phyloP scores from a whole-genome alignment of 1,140 invertebrate genomes.

The Argopecten irradians region DNA sequence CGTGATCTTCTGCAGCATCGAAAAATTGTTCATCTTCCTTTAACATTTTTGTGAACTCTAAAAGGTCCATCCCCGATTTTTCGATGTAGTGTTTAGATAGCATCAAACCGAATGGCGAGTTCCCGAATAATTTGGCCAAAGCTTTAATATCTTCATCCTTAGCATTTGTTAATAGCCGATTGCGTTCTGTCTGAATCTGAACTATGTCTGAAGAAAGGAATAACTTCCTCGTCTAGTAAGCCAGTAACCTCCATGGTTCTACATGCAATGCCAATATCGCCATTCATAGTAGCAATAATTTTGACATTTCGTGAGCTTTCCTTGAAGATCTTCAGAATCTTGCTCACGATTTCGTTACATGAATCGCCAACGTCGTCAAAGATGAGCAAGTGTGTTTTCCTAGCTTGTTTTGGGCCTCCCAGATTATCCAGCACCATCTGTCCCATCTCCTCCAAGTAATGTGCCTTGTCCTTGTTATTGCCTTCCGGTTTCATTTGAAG shows the following conservation, averaged over 20 bases:
- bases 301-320: background rate
- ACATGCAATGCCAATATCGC: background rate
- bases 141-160: background rate
- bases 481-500: background rate
- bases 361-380: background rate
- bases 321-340: background rate
- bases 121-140: background rate
- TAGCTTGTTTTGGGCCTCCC: background rate
- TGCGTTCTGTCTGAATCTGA: background rate
- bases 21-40: background rate
- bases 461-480: background rate
- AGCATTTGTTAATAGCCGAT: background rate
- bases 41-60: background rate
- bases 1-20: background rate
- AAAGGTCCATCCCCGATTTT: background rate
- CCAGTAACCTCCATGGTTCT: background rate
- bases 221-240: background rate
- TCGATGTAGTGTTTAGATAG: background rate
- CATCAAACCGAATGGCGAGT: slow-evolving; percentile 2
- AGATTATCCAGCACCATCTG: background rate
- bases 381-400: background rate
- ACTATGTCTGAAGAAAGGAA: background rate
- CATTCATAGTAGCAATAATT: background rate
- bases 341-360: slow-evolving; percentile 7
- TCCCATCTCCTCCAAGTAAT: background rate